Percentiles rank a stretch among this genome's conserved stretches.
Evolutionary conservation across 2,797 vertebrate species (phyloP).

Genomic region (Hypotaenidia philippensis): DNA sequence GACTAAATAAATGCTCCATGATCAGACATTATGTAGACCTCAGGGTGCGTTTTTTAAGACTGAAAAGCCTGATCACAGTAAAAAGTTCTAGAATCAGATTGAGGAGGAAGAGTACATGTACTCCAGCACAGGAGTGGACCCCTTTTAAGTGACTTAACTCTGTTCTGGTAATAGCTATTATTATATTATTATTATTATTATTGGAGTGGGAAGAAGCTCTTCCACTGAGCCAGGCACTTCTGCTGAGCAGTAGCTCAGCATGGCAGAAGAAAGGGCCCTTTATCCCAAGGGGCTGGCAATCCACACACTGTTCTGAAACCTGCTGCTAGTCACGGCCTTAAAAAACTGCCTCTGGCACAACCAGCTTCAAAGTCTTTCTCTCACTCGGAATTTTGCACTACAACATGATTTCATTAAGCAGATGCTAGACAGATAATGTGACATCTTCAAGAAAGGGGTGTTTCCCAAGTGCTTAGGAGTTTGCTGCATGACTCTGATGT

Average conservation of each 20-base stretch:
- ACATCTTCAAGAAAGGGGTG: not conserved
- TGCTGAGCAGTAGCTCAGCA: not conserved
- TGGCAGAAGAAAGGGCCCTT: not conserved
- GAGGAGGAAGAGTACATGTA: not conserved
- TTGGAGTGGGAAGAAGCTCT: not conserved
- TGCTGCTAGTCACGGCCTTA: not conserved
- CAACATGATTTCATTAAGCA: not conserved
- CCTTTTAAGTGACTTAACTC: not conserved
- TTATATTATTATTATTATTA: not conserved
- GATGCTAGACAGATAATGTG: not conserved
- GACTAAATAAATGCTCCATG: not conserved
- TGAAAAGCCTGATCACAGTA: not conserved
- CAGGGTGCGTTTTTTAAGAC: not conserved
- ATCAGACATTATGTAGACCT: not conserved
- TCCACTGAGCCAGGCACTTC: not conserved
- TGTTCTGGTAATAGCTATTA: not conserved
- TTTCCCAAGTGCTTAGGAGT: not conserved
- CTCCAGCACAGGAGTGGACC: not conserved
- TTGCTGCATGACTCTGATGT: not conserved
- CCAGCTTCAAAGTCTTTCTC: not conserved
- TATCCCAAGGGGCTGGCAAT: not conserved
- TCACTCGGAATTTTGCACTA: accelerated
- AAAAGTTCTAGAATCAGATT: not conserved
- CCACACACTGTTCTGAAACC: not conserved
- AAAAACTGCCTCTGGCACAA: not conserved